These are phyloP conservation scores for Spodoptera exigua DNA, from an alignment of 2,888 invertebrate genomes.

Conservation along the genomic window DNA sequence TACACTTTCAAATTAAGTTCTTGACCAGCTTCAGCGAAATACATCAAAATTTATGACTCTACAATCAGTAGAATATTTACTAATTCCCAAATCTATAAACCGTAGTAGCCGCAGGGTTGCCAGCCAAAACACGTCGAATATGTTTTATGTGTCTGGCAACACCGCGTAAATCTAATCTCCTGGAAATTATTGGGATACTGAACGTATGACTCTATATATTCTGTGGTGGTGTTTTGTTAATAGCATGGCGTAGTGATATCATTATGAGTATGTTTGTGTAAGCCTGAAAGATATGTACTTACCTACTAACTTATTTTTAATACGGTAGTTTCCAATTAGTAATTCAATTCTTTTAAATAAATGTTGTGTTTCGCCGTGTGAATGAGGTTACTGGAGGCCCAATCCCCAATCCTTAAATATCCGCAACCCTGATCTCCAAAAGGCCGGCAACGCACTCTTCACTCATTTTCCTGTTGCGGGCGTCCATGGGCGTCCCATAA, in stretches of 20 bases:
- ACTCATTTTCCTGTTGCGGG: too few relatives aligned
- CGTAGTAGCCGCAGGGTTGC: conserved; percentile 25
- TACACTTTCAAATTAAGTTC: too few relatives aligned
- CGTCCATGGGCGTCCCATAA: too few relatives aligned
- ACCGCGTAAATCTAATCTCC: conserved; percentile 51
- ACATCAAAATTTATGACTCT: neutral
- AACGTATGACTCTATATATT: conserved; percentile 7
- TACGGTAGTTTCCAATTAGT: too few relatives aligned
- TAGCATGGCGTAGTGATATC: neutral
- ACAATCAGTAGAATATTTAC: conserved; percentile 18
- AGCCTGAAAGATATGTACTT: too few relatives aligned
- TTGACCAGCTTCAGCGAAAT: neutral
- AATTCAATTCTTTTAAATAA: too few relatives aligned
- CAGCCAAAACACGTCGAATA: conserved; percentile 50
- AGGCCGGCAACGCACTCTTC: too few relatives aligned
- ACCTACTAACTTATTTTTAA: too few relatives aligned
- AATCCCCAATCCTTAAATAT: too few relatives aligned
- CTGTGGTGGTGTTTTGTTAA: conserved; percentile 1
- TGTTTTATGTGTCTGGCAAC: conserved; percentile 52
- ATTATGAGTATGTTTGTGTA: neutral
- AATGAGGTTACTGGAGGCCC: too few relatives aligned
- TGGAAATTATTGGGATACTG: conserved; percentile 28
- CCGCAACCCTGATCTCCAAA: too few relatives aligned
- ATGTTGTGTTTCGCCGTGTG: too few relatives aligned
- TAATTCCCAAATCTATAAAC: conserved; percentile 19